Percentiles rank a stretch among this genome's conserved stretches.
Conservation (phyloP, 2,113 vertebrate genomes). For the Oreocharis arfaki region DNA sequence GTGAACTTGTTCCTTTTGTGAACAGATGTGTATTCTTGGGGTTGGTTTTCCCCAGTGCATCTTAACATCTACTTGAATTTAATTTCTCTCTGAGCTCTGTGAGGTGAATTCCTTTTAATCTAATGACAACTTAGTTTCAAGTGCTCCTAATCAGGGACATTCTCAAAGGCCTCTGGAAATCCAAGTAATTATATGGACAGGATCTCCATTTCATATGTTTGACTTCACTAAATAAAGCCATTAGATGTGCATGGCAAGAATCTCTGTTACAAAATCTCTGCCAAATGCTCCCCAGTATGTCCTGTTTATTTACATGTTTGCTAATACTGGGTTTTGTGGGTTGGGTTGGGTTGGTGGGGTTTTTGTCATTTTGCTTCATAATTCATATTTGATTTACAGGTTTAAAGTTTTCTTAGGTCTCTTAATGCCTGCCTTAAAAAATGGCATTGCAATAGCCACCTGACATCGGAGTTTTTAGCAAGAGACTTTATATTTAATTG, state of each 20-base stretch:
- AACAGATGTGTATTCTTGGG: neutral
- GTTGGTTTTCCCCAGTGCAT: neutral
- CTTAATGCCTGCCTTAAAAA: neutral
- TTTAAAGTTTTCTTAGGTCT: neutral
- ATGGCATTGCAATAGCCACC: neutral
- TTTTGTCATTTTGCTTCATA: neutral
- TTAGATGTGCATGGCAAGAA: neutral
- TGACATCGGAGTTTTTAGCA: neutral
- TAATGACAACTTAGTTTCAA: neutral
- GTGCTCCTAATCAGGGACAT: neutral
- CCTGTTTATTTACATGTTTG: neutral
- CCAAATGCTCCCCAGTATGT: neutral
- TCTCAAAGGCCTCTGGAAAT: neutral
- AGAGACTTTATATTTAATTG: neutral
- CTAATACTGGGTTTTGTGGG: neutral
- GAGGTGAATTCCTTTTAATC: neutral
- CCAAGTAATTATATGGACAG: neutral
- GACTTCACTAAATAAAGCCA: neutral
- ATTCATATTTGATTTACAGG: neutral
- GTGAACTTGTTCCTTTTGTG: neutral
- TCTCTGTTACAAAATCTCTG: neutral
- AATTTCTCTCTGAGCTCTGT: neutral
- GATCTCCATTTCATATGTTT: neutral
- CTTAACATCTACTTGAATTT: neutral
- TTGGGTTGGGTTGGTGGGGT: neutral